phyloP scores from a whole-genome alignment of 2,797 vertebrate genomes.

The Ciconia nigra region DNA sequence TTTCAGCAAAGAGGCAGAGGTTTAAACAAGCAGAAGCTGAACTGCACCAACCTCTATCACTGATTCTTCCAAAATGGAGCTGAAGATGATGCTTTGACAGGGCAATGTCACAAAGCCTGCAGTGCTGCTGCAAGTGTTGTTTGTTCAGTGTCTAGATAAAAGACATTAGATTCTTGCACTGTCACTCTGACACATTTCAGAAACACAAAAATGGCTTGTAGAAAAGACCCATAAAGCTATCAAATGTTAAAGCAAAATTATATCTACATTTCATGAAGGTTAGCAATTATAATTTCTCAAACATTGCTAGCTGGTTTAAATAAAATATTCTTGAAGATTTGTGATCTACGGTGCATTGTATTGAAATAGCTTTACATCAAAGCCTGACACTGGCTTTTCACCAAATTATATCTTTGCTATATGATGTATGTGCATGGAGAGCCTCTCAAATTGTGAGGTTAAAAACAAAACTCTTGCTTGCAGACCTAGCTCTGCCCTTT shows the following conservation, averaged over 20 bases:
- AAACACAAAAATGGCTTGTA: background rate
- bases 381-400: conserved; percentile 2
- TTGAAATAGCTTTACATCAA: background rate
- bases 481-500: background rate
- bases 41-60: background rate
- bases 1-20: background rate
- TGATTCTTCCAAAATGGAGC: background rate
- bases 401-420: background rate
- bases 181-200: background rate
- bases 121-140: background rate
- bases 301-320: background rate
- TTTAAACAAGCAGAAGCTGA: background rate
- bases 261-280: conserved; percentile 3
- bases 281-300: conserved; percentile 33
- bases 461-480: conserved; percentile 3
- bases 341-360: background rate
- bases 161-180: background rate
- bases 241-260: conserved; percentile 6
- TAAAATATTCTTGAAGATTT: conserved; percentile 34
- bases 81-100: background rate
- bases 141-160: conserved; percentile 3
- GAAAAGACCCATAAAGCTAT: background rate
- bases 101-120: background rate
- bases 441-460: background rate
- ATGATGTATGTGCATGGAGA: background rate